phyloP scores from a whole-genome alignment of 1,140 invertebrate genomes.

The Oncopeltus fasciatus region DNA sequence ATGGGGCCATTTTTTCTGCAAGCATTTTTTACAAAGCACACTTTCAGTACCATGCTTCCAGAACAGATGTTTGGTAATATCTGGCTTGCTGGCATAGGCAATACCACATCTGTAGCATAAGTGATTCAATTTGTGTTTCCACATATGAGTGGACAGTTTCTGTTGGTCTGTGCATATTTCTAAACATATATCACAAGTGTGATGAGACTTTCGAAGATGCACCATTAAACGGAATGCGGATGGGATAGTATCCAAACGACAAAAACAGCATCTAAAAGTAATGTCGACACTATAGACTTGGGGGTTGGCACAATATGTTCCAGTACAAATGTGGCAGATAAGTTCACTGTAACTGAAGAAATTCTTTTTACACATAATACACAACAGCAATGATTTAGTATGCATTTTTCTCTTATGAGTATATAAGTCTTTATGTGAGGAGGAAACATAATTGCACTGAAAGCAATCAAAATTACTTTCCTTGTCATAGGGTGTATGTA shows the following conservation, averaged over 20 bases:
- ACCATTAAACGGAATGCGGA: slow-evolving; percentile 74
- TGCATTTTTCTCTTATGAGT: slow-evolving; percentile 71
- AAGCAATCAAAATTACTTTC: slow-evolving; percentile 61
- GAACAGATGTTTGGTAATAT: slow-evolving; percentile 73
- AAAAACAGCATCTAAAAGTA: slow-evolving; percentile 57
- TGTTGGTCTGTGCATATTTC: slow-evolving; percentile 62
- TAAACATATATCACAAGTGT: slow-evolving; percentile 70
- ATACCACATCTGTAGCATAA: slow-evolving; percentile 72
- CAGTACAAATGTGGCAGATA: slow-evolving; percentile 68
- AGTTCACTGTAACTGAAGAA: slow-evolving; percentile 75
- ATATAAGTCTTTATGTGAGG: slow-evolving; percentile 65
- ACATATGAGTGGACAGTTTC: slow-evolving; percentile 65
- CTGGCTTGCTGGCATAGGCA: slow-evolving; percentile 68
- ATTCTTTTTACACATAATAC: slow-evolving; percentile 70
- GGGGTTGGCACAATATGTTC: slow-evolving; percentile 41
- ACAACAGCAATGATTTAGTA: slow-evolving; percentile 59
- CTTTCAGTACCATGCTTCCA: slow-evolving; percentile 84
- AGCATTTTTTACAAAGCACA: slow-evolving; percentile 64
- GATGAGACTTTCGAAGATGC: slow-evolving; percentile 63
- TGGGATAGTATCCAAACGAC: slow-evolving; percentile 52
- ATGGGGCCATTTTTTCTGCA: slow-evolving; percentile 79
- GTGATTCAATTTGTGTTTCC: slow-evolving; percentile 76
- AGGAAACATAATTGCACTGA: slow-evolving; percentile 59
- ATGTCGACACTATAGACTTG: slow-evolving; percentile 31
- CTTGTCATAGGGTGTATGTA: slow-evolving; percentile 31